Evolutionary conservation across 2,888 invertebrate genomes (phyloP), one percentile per base, ranked within the genome.

Genomic region (Zaprionus bogoriensis): DNA sequence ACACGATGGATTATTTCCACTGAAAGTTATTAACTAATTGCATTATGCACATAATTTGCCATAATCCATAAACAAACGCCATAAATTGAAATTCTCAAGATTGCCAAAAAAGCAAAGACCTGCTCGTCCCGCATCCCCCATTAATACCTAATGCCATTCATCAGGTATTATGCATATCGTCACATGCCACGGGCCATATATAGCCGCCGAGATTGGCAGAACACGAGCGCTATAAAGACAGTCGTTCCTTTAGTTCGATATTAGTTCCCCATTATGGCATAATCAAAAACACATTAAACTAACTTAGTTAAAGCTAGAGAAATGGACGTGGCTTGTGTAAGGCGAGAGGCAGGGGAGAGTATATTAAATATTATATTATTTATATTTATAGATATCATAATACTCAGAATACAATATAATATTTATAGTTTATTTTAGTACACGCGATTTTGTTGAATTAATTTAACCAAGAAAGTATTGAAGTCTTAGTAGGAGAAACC

Each of bases 11-110:
- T 54, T 27, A 42, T 48, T 20, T 53, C 23, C 38, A n/a, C 14
- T 7, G 10, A 36, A 28, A 44, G 39, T 41, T 52, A 41, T 73
- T 22, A 38, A 27, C 50, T 57, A 53, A 67, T 67, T 70, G 53
- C 68, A 69, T 55, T 65, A 51, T 63, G 63, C 59, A 60, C 46
- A 67, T 68, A 51, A 68, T 47, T 54, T 41, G 50, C 39, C 28
- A 60, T 36, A 39, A 44, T 27, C 17, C n/a, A 39, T 10, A 30
- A 28, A 44, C 38, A 44, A 42, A 27, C 9, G n/a, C 32, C 25
- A 59, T 53, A 36, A 67, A 58, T 66, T 51, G 39, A 22, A n/a
- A 32, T 28, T 7, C 32, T 28, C 9, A 39, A 27, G 36, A 20
- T 47, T 17, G 5, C 52, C 53, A 55, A 65, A 66, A 32, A 20